Conservation (phyloP, 2,797 vertebrate genomes). For the Hypotaenidia philippensis region DNA sequence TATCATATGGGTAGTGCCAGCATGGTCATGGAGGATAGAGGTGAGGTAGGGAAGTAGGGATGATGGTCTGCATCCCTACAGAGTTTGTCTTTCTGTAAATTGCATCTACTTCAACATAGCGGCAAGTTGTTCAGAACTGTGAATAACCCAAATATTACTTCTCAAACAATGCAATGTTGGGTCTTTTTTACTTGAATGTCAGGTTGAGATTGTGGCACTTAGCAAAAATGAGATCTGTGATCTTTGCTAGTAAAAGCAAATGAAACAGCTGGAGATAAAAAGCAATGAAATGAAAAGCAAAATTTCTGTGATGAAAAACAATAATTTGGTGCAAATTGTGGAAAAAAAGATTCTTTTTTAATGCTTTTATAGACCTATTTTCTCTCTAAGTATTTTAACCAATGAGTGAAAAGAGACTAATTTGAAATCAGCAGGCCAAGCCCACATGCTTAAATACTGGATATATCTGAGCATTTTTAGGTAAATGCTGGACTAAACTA, state of each 20-base stretch:
- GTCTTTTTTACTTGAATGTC: not conserved
- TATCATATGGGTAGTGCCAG: accelerated
- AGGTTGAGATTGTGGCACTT: not conserved
- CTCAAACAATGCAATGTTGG: not conserved
- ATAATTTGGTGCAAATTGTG: not conserved
- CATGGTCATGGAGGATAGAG: not conserved
- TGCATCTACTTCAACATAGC: not conserved
- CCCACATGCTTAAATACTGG: not conserved
- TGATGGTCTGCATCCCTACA: not conserved
- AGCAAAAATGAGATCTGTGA: not conserved
- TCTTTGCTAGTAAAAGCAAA: not conserved
- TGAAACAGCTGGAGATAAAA: not conserved
- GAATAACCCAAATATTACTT: not conserved
- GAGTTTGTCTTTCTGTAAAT: not conserved
- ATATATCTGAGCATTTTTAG: not conserved
- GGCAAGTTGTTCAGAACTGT: not conserved
- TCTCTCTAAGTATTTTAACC: not conserved
- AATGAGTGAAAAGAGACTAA: not conserved
- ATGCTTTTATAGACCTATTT: not conserved
- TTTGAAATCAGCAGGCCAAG: not conserved
- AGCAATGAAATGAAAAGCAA: not conserved
- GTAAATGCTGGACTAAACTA: not conserved
- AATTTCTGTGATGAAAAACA: not conserved
- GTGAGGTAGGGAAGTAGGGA: not conserved
- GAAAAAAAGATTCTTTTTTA: not conserved